Base-by-base conservation (phyloP, 2,797 vertebrate species). In the Hypotaenidia philippensis region DNA sequence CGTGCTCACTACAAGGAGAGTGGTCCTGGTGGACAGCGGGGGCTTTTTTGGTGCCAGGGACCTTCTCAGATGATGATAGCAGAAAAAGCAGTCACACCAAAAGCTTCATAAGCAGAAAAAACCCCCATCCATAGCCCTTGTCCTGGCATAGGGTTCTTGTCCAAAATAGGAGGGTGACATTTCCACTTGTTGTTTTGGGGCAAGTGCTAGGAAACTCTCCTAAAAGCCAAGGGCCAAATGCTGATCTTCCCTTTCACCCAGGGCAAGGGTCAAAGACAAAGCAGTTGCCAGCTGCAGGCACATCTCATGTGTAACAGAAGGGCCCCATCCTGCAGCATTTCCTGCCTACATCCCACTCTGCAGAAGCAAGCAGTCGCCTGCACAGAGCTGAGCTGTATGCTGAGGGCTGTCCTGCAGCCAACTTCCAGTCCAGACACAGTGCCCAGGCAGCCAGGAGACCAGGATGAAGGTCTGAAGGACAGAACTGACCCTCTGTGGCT, bases 1-100 rank as follows among this genome's bases (percentile, higher is more conserved):
- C 65, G 64, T 0, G 0, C 29, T 70, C 44, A 72, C 21, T 69
- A 75, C 0, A 11, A 86, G 15, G 34, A 83, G 38, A 70, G 27
- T 17, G 44, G 49, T 6, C 8, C 19, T 34, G 50, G 41, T 29
- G 38, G 63, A 45, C 50, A 81, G 27, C 13, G 41, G 18, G 44
- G 45, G 21, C 10, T 83, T 93, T 66, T 52, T 70, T 5, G 38
- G 36, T 45, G 36, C 14, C 66, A 84, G 23, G 32, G 23, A 47
- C 21, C 12, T 78, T 50, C 38, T 45, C 16, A 84, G 23, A 27
- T 17, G 23, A 27, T 17, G 45, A 65, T 4, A 78, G 22, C 7
- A 85, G 12, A 27, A 75, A 59, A 71, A 83, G 52, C 21, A 11
- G 9, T 3, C 18, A 32, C 16, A 22, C 5, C 59, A 60, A 72